Evolutionary conservation across 2,113 vertebrate genomes (phyloP).

Genomic region (Rutilus rutilus): DNA sequence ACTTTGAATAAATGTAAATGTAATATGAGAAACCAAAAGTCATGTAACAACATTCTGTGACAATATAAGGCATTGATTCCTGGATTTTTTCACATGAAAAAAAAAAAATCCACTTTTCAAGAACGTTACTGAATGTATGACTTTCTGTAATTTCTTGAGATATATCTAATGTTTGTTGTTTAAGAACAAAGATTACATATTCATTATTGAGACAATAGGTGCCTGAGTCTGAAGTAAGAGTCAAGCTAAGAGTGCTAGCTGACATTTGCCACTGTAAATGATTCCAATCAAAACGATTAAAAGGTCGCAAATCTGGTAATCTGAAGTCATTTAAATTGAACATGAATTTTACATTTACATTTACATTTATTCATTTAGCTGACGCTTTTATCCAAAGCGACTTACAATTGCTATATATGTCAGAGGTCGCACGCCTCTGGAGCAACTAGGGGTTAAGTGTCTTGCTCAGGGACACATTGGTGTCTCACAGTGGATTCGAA

Average conservation of each 20-base stretch:
- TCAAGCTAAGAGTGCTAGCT: not conserved
- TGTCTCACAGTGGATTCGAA: too few species aligned
- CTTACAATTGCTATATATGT: too few species aligned
- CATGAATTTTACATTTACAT: too few species aligned
- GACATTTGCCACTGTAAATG: not conserved
- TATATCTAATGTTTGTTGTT: not conserved
- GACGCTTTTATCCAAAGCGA: too few species aligned
- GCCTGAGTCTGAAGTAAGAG: not conserved
- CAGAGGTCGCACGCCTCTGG: too few species aligned
- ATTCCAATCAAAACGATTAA: not conserved
- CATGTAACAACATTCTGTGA: not conserved
- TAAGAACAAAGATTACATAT: not conserved
- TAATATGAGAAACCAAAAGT: not conserved
- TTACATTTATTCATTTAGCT: too few species aligned
- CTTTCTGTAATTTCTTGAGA: not conserved
- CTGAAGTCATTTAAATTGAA: not conserved
- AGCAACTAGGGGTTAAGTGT: too few species aligned
- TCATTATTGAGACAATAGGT: not conserved
- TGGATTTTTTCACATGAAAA: not conserved
- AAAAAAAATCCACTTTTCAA: not conserved
- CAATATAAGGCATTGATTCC: not conserved
- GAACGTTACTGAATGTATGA: not conserved
- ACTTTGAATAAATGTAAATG: slow-evolving; percentile 22
- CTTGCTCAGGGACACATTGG: too few species aligned
- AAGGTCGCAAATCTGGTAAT: not conserved